Evolutionary conservation across 1,140 invertebrate species (phyloP).

Genomic region (Procambarus virginalis): DNA sequence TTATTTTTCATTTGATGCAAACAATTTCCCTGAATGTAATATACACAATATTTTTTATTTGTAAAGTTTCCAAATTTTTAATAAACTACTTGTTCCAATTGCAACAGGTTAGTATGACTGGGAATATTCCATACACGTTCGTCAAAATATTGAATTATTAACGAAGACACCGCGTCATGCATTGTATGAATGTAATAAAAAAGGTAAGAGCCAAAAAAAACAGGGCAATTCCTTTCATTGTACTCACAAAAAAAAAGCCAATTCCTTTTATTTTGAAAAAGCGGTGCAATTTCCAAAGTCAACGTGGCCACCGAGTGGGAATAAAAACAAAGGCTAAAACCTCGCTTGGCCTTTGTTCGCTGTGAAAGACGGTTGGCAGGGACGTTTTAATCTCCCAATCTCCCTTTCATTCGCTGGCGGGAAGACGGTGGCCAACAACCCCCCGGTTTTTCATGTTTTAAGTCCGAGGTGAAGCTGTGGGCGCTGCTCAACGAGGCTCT

Average conservation of each 20-base stretch:
- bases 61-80: no score
- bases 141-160: no score
- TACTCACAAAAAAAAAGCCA: not conserved
- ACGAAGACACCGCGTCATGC: no score
- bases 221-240: not conserved
- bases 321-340: slow-evolving; percentile 8
- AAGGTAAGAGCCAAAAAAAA: not conserved
- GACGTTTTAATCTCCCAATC: slow-evolving; percentile 16
- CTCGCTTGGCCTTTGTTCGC: slow-evolving; percentile 7
- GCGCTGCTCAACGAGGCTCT: no score
- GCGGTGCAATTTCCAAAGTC: not conserved
- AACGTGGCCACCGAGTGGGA: not conserved
- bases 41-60: no score
- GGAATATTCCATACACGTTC: no score
- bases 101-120: no score
- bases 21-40: no score
- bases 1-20: no score
- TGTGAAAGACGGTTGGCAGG: slow-evolving; percentile 8
- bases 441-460: slow-evolving; percentile 7
- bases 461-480: not conserved
- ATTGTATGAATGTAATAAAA: no score
- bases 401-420: slow-evolving; percentile 3
- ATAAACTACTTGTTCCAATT: no score
- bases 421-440: not conserved
- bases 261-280: not conserved